A percentile compares a stretch with the other conserved stretches of the same genome.
These are phyloP conservation scores for Nymphalis urticae DNA, from an alignment of 2,888 invertebrate species.

Conservation along the genomic window DNA sequence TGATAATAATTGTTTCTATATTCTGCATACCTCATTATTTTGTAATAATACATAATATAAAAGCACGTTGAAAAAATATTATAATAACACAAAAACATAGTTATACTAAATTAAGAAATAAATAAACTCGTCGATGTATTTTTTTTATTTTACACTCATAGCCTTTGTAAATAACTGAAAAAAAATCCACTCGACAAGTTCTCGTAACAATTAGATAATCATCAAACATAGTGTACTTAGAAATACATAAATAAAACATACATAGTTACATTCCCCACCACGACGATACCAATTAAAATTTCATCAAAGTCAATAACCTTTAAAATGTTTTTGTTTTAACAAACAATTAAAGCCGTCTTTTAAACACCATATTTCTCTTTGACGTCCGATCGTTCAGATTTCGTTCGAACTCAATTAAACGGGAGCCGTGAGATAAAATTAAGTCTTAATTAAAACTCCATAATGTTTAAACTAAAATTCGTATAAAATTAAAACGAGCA, in stretches of 20 bases:
- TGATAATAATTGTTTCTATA: too few species aligned
- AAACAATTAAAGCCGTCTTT: conserved; percentile 40
- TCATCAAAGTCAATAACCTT: conserved; percentile 22
- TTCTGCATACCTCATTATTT: too few species aligned
- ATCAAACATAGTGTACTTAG: background rate
- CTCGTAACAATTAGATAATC: background rate
- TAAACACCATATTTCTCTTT: conserved; percentile 47
- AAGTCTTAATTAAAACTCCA: conserved; percentile 78
- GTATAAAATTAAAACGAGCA: conserved; percentile 39
- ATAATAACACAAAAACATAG: too few species aligned
- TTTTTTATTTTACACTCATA: too few species aligned
- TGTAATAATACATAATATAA: too few species aligned
- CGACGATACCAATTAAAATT: conserved; percentile 29
- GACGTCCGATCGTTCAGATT: conserved; percentile 51
- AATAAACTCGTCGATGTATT: too few species aligned
- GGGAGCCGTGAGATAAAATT: conserved; percentile 74
- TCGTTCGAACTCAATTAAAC: conserved; percentile 48
- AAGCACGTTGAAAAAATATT: too few species aligned
- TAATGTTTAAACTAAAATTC: conserved; percentile 51
- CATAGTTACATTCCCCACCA: background rate
- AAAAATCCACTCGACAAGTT: background rate
- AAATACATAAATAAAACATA: background rate
- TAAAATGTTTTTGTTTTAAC: conserved; percentile 15
- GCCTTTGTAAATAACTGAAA: too few species aligned
- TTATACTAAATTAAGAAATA: too few species aligned